Conservation (phyloP, 2,797 vertebrate species). For the Acrocephalus scirpaceus region DNA sequence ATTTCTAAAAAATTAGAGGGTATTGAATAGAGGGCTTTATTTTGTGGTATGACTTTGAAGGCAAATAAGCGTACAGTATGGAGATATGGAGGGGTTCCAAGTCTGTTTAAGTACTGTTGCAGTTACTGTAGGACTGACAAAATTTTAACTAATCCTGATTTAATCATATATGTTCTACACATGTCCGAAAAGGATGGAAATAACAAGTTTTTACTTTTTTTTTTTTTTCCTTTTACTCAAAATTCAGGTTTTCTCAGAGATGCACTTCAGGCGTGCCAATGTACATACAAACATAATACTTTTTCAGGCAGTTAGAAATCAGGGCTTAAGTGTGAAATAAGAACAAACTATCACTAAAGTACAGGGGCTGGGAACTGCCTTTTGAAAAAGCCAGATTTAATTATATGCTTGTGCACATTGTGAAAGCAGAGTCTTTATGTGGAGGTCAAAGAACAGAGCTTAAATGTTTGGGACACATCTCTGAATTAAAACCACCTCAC, state of each 20-base stretch:
- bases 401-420: constrained; percentile 50
- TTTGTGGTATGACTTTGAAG: background rate
- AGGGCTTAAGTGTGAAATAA: background rate
- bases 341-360: background rate
- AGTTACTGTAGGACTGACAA: background rate
- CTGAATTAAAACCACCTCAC: constrained; percentile 38
- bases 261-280: background rate
- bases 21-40: background rate
- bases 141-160: background rate
- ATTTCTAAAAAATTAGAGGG: background rate
- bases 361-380: background rate
- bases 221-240: background rate
- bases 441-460: constrained; percentile 30
- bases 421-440: background rate
- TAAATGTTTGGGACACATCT: constrained; percentile 40
- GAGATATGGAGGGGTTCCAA: background rate
- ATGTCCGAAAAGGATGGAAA: background rate
- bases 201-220: background rate
- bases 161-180: background rate
- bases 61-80: background rate
- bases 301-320: background rate
- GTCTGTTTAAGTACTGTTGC: background rate
- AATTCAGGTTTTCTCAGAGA: background rate
- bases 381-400: constrained; percentile 3
- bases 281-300: background rate